phyloP scores from a whole-genome alignment of 2,888 invertebrate genomes.

The Eremobia ochroleuca region DNA sequence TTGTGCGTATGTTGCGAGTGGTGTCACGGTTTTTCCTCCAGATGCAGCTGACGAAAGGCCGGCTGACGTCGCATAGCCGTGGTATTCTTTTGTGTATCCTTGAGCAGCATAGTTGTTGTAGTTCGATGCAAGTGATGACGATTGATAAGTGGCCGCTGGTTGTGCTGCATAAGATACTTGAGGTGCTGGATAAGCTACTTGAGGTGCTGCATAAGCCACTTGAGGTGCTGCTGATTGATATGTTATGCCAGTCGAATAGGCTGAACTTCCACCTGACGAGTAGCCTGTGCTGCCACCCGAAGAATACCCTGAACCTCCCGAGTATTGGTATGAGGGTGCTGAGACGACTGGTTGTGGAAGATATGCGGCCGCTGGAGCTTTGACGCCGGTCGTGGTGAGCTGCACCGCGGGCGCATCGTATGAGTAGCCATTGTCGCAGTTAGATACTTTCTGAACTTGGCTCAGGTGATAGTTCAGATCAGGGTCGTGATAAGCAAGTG shows the following conservation, averaged over 20 bases:
- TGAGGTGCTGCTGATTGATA: constrained; percentile 77
- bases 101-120: constrained; percentile 72
- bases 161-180: constrained; percentile 78
- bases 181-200: constrained; percentile 80
- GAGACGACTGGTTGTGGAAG: constrained; percentile 66
- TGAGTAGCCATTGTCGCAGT: constrained; percentile 88
- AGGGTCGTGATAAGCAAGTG: constrained; percentile 86
- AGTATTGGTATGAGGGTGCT: constrained; percentile 65
- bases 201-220: constrained; percentile 79
- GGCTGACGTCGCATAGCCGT: constrained; percentile 90
- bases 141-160: constrained; percentile 74
- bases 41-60: constrained; percentile 85
- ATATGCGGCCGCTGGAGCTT: constrained; percentile 69
- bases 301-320: constrained; percentile 60
- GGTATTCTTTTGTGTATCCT: constrained; percentile 82
- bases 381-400: constrained; percentile 83
- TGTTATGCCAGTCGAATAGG: constrained; percentile 72
- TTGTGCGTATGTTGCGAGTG: constrained; percentile 86
- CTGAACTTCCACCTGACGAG: constrained; percentile 63
- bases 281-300: constrained; percentile 64
- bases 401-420: constrained; percentile 90
- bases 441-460: constrained; percentile 82
- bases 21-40: constrained; percentile 81
- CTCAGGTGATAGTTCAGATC: constrained; percentile 87
- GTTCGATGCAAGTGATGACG: constrained; percentile 71